These are phyloP conservation scores for Terebella lapidaria DNA, from an alignment of 2,888 invertebrate species.

Conservation along the genomic window DNA sequence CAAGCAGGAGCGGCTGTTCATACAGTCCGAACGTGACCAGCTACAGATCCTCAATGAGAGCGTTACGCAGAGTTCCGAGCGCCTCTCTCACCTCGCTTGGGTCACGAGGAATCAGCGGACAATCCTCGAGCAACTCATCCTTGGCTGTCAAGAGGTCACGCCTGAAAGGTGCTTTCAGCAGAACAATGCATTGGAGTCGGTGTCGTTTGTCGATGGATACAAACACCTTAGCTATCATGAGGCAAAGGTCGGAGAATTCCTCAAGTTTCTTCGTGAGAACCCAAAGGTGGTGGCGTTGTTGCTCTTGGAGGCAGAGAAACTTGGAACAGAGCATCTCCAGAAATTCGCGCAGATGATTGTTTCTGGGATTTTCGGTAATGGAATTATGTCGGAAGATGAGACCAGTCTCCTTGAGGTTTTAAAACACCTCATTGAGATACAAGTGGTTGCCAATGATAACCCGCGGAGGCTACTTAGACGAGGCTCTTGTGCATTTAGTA, in stretches of 20 bases:
- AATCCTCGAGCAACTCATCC: slow-evolving; percentile 64
- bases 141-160: slow-evolving; percentile 70
- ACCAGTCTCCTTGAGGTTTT: slow-evolving; percentile 52
- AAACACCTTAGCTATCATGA: slow-evolving; percentile 78
- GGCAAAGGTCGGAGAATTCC: slow-evolving; percentile 65
- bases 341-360: slow-evolving; percentile 27
- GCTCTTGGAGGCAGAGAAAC: slow-evolving; percentile 65
- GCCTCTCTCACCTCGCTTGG: slow-evolving; percentile 74
- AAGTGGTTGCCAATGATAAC: slow-evolving; percentile 67
- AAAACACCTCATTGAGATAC: slow-evolving; percentile 63
- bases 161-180: slow-evolving; percentile 73
- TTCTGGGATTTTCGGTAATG: slow-evolving; percentile 62
- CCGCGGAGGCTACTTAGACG: slow-evolving; percentile 65
- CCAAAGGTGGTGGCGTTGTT: slow-evolving; percentile 69
- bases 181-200: slow-evolving; percentile 63
- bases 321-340: slow-evolving; percentile 39
- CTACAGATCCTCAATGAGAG: slow-evolving; percentile 51
- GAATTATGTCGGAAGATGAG: slow-evolving; percentile 72
- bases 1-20: slow-evolving; percentile 79
- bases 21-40: slow-evolving; percentile 77
- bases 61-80: slow-evolving; percentile 57
- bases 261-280: slow-evolving; percentile 65
- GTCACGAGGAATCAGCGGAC: slow-evolving; percentile 72
- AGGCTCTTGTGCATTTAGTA: slow-evolving; percentile 80
- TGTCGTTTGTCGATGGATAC: slow-evolving; percentile 47